Evolutionary conservation across 2,797 vertebrate species (phyloP), one percentile per base, ranked within the genome.

Genomic region (Rousettus madagascariensis): DNA sequence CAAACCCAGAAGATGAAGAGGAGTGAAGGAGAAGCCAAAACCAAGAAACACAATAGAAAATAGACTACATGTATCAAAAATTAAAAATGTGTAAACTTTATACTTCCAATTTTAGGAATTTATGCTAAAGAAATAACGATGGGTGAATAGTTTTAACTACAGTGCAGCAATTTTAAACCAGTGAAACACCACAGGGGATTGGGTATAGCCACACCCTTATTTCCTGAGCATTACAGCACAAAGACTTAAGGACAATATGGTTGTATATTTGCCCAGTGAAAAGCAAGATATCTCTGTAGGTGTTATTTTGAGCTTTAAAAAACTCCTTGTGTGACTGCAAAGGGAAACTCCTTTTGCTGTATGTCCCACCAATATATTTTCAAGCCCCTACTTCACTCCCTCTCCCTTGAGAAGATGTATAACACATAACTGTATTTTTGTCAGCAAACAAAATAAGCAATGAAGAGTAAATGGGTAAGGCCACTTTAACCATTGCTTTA

Each of bases 21-120:
- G 10, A 84, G 36, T 6, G 90, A 69, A 90, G 12, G 84, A 43
- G 80, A 26, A 74, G 36, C 11, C 15, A 72, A 63, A 49, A 78
- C 24, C 2, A 85, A 92, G 84, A 94, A 92, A 86, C 24, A 72
- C 30, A 79, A 86, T 11, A 82, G 79, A 75, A 71, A 53, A 72
- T 41, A 86, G 51, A 83, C 1, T 41, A 24, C 20, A 74, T 0
- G 10, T 5, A 57, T 38, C 41, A 75, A 80, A 84, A 46, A 74
- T 59, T 55, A 2, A 69, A 87, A 84, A 68, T 12, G 36, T 63
- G 12, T 75, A 51, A 57, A 69, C 10, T 1, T 5, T 63, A 16
- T 2, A 85, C 41, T 36, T 90, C 61, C 49, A 46, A 59, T 66
- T 86, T 78, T 57, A 90, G 74, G 41, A 74, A 75, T 51, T 86